Evolutionary conservation across 2,113 vertebrate genomes (phyloP).

Genomic region (Donacobius atricapilla): DNA sequence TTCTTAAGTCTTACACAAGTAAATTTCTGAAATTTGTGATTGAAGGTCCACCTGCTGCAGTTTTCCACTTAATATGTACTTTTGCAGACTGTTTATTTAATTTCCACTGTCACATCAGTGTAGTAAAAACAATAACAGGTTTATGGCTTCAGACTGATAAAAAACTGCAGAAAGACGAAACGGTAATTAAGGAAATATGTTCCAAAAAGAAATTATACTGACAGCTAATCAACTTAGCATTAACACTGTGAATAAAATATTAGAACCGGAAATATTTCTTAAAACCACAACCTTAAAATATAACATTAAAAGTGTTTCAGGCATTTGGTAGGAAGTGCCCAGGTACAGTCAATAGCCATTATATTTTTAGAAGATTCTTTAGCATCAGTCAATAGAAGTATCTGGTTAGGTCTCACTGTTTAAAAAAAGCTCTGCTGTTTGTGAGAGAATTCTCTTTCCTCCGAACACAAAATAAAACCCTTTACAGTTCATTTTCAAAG

Average conservation of each 20-base stretch:
- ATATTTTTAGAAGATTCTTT: slow-evolving; percentile 15
- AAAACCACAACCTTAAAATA: slow-evolving; percentile 23
- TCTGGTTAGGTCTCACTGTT: neutral
- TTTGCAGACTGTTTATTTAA: neutral
- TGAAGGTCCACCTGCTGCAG: neutral
- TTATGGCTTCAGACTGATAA: neutral
- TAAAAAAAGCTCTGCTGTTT: neutral
- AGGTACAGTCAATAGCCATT: neutral
- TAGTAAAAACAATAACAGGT: neutral
- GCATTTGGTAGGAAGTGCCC: neutral
- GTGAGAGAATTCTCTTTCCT: neutral
- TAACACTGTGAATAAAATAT: slow-evolving; percentile 53
- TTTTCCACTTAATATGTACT: neutral
- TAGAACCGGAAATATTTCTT: slow-evolving; percentile 26
- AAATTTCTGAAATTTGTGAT: neutral
- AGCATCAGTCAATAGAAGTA: neutral
- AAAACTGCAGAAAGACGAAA: neutral
- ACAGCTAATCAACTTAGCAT: slow-evolving; percentile 14
- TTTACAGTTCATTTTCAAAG: neutral
- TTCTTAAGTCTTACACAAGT: neutral
- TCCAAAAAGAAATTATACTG: neutral
- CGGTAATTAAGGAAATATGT: neutral
- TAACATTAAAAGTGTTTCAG: neutral
- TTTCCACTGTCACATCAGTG: neutral
- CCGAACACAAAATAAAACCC: accelerated